Percentiles rank a stretch among this genome's conserved stretches.
phyloP scores from a whole-genome alignment of 1,140 invertebrate genomes.

The Drosophila fuyamai region DNA sequence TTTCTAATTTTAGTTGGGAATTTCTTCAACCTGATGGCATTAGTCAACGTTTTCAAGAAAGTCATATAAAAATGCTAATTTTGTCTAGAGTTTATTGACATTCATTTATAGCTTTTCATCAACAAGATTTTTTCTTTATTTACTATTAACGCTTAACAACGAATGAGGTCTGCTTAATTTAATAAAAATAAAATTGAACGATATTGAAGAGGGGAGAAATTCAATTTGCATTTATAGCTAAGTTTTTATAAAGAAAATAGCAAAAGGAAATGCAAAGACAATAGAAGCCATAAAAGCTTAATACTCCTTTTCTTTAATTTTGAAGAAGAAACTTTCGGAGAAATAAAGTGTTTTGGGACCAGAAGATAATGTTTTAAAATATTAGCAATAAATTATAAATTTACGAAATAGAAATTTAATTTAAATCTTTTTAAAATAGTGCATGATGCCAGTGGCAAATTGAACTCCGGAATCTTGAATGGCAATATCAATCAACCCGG shows the following conservation, averaged over 20 bases:
- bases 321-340: too few species aligned
- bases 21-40: neutral
- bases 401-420: neutral
- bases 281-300: too few species aligned
- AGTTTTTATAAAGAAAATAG: neutral
- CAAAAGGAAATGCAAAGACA: neutral
- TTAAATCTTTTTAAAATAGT: slow-evolving; percentile 73
- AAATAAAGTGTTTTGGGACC: neutral
- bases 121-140: neutral
- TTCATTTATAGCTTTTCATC: neutral
- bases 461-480: slow-evolving; percentile 87
- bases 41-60: neutral
- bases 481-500: slow-evolving; percentile 89
- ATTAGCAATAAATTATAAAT: neutral
- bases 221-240: neutral
- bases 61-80: slow-evolving; percentile 24
- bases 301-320: too few species aligned
- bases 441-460: slow-evolving; percentile 87
- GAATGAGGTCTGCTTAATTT: neutral
- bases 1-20: neutral
- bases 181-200: neutral
- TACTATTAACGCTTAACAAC: neutral
- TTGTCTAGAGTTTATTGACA: slow-evolving; percentile 8
- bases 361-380: too few species aligned
- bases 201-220: neutral